phyloP scores from a whole-genome alignment of 2,797 vertebrate genomes.

The Arctocebus calabarensis region DNA sequence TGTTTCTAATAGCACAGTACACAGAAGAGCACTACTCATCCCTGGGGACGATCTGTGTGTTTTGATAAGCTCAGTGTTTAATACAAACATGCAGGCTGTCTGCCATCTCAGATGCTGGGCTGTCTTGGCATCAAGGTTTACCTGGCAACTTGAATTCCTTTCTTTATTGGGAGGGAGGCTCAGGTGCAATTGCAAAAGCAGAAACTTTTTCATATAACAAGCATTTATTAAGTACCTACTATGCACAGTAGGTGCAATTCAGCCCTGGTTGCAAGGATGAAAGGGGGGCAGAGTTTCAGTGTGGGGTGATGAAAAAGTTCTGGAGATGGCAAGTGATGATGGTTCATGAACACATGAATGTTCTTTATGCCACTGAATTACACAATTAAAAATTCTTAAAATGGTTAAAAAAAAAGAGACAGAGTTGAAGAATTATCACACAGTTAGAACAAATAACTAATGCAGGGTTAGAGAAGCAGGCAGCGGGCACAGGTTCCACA shows the following conservation, averaged over 20 bases:
- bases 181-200: background rate
- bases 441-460: no score
- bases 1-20: background rate
- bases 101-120: background rate
- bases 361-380: no score
- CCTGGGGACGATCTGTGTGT: fast-evolving
- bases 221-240: background rate
- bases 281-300: background rate
- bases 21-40: background rate
- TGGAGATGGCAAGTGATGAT: no score
- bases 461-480: no score
- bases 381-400: no score
- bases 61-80: background rate
- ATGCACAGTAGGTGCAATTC: background rate
- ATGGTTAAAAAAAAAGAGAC: no score
- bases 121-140: background rate
- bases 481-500: fast-evolving
- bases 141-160: background rate
- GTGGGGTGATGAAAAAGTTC: no score
- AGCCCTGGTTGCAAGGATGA: background rate
- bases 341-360: no score
- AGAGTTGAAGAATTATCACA: background rate
- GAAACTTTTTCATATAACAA: background rate
- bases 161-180: background rate
- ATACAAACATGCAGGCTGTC: background rate